Evolutionary conservation across 2,797 vertebrate genomes (phyloP), one percentile per base, ranked within the genome.

Genomic region (Leptatherina wallacei): DNA sequence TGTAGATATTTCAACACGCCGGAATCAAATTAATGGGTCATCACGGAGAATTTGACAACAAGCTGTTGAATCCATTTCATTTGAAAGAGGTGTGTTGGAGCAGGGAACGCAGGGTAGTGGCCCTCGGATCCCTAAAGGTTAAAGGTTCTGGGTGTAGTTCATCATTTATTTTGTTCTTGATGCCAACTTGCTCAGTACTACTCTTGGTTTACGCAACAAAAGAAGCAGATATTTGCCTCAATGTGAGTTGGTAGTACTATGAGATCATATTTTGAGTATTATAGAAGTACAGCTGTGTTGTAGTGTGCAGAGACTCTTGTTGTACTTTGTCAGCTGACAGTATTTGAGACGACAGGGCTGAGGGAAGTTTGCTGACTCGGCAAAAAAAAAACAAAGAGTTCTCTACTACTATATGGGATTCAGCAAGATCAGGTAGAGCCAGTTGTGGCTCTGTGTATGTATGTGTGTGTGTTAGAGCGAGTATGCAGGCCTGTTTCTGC

Each of bases 331-430:
- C 82, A 88, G 88, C 81, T 84, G 82, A 86, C 86, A 71, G 75
- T 82, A 68, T 91, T 83, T 85, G 90, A 88, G 88, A 77, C 88
- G 69, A 84, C 57, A 83, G 69, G 85, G 87, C 81, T 91, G 84
- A 89, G 77, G 75, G 35, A 82, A 85, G 69, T 91, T 78, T 93
- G 91, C 93, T 94, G 94, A 94, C 92, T 87, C 84, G 77, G 86
- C 80, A 85, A 90, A 91, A 93, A 91, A 92, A 88, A 90, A 91
- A 93, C 91, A 92, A 88, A 89, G 90, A 90, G 81, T 88, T 90
- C 84, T 85, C 68, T 77, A 51, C 62, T 61, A 61, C 83, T 87
- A 80, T 88, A 83, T 87, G 74, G 83, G 84, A 83, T 88, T 86
- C 85, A 87, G 87, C 84, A 86, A 84, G 90, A 83, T 85, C 76